Evolutionary conservation across 2,113 vertebrate genomes (phyloP), one percentile per base, ranked within the genome.

Genomic region (Strix aluco): DNA sequence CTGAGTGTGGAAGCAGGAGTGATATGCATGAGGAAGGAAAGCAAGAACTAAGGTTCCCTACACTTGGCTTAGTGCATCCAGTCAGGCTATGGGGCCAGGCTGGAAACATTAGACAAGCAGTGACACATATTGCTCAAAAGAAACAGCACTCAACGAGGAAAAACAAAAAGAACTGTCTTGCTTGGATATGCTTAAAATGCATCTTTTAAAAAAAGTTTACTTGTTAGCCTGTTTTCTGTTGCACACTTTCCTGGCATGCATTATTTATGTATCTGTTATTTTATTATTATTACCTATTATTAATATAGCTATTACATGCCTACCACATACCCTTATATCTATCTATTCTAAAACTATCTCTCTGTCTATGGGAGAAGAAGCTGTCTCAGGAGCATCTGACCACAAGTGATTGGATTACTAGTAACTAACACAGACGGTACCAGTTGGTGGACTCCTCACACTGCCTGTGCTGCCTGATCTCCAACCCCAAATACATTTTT

Each of bases 401-500:
- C 81, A 58, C 62, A 29, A 66, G 81, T 85, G 96, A 96, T 66
- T 42, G 69, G 96, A 95, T 94, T 96, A 91, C 36, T 5, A 22
- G 74, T 95, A 96, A 92, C 87, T 71, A 90, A 67, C 66, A 66
- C 46, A 83, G 89, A 90, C 71, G 9, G 93, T 93, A 80, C 85
- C 95, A 94, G 93, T 95, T 95, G 91, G 93, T 89, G 87, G 87
- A 95, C 90, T 94, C 84, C 81, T 91, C 36, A 83, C 87, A 30
- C 70, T 0, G 83, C 91, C 82, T 87, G 52, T 63, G 78, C 84
- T 90, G 78, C 91, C 78, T 67, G 62, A 78, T 95, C 26, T 88
- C 79, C 85, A 90, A 40, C 38, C 44, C 88, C 74, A 96, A 91
- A 81, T 21, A 86, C 81, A 67, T 95, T 95, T 95, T 94, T 91